A percentile compares a stretch with the other conserved stretches of the same genome.
These are phyloP conservation scores for Cantharis rufa DNA, from an alignment of 2,888 invertebrate genomes.

Conservation along the genomic window DNA sequence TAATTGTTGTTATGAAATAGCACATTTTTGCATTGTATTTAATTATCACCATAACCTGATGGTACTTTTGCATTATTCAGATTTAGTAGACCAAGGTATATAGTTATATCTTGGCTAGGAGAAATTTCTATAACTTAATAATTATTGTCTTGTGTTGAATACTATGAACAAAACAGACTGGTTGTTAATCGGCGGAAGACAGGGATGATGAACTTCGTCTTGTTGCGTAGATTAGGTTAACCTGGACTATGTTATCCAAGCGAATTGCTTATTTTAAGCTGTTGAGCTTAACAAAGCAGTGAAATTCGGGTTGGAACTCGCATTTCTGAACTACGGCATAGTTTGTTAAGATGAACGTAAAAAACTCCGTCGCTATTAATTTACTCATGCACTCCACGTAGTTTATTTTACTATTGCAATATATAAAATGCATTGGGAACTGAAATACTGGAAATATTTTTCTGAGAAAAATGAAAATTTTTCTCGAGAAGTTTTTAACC, in stretches of 20 bases:
- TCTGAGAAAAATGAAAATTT: background rate
- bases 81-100: background rate
- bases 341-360: background rate
- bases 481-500: background rate
- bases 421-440: background rate
- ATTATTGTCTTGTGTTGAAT: background rate
- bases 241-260: background rate
- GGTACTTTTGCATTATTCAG: background rate
- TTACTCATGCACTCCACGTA: background rate
- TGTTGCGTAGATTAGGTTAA: background rate
- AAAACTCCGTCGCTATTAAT: too few species aligned
- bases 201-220: background rate
- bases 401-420: background rate
- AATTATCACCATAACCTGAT: background rate
- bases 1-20: background rate
- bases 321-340: background rate
- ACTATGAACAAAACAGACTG: background rate
- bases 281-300: background rate
- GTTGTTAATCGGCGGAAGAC: background rate
- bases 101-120: background rate
- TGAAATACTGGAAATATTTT: background rate
- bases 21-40: background rate
- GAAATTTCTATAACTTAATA: background rate
- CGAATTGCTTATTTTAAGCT: background rate
- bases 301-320: background rate